Conservation (phyloP, 2,888 invertebrate genomes). For the Allophyes oxyacanthae region DNA sequence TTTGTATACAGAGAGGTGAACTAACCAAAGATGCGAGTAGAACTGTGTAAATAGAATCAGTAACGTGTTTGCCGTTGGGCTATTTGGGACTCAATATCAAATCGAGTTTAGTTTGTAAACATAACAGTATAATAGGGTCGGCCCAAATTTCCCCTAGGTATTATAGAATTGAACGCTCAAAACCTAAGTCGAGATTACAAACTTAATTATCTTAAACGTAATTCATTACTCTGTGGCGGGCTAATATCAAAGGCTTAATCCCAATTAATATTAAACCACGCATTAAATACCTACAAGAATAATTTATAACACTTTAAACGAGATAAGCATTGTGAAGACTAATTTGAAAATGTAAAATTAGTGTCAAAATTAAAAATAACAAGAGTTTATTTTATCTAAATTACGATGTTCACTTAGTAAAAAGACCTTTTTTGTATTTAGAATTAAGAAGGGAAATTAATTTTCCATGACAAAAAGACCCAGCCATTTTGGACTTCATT, state of each 20-base stretch:
- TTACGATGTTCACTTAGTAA: conserved; percentile 57
- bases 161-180: conserved; percentile 41
- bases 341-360: conserved; percentile 31
- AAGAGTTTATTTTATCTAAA: conserved; percentile 33
- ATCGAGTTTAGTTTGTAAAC: conserved; percentile 37
- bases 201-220: conserved; percentile 43
- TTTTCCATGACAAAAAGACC: conserved; percentile 73
- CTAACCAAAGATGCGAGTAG: conserved; percentile 16
- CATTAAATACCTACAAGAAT: conserved; percentile 12
- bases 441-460: conserved; percentile 68
- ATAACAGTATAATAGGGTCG: conserved; percentile 27
- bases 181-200: conserved; percentile 37
- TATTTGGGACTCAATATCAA: conserved; percentile 42
- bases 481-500: conserved; percentile 76
- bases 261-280: conserved; percentile 39
- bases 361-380: conserved; percentile 18
- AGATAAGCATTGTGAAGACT: conserved; percentile 1
- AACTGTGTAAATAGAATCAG: conserved; percentile 41
- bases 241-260: conserved; percentile 33
- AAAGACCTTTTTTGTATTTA: conserved; percentile 63
- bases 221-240: conserved; percentile 25
- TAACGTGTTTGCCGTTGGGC: conserved; percentile 33
- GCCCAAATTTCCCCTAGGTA: conserved; percentile 33
- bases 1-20: no score
- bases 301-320: conserved; percentile 29